Base-by-base conservation (phyloP, 2,797 vertebrate species). In the Sarcophilus harrisii region DNA sequence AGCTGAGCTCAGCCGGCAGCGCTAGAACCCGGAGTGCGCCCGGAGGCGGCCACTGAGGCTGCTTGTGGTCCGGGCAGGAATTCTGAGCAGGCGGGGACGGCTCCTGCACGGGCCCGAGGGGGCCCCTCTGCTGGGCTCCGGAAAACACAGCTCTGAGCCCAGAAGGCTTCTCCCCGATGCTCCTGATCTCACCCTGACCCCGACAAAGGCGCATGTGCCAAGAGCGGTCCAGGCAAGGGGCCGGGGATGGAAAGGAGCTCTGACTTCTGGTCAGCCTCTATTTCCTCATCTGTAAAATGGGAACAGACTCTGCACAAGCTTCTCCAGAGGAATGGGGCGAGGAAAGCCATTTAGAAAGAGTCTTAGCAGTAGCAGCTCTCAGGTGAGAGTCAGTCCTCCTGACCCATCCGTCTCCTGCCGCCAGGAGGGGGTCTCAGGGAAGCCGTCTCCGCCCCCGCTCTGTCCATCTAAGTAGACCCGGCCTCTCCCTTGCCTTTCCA, bases 1-100 rank as follows among this genome's bases (percentile, higher is more conserved):
- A 97, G 95, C 91, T 8, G 0, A 1, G 92, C 92, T 97, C 92
- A 45, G 96, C 92, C 91, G 3, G 60, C 45, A 58, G 73, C 96
- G 95, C 96, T 96, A 97, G 96, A 96, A 94, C 96, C 91, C 95
- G 96, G 96, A n/a, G n/a, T n/a, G n/a, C n/a, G n/a, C n/a, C n/a
- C n/a, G n/a, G n/a, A n/a, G n/a, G n/a, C n/a, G n/a, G n/a, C n/a
- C n/a, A n/a, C n/a, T n/a, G n/a, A n/a, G n/a, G 95, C 95, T 81
- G 16, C 1, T 21, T 73, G 66, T 38, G 66, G 66, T 38, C 16
- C 21, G 66, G 38, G 32, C 14, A 27, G 38, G 3, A 45, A 91
- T 52, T 52, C 90, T n/a, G n/a, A n/a, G n/a, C n/a, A n/a, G n/a
- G n/a, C n/a, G n/a, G n/a, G n/a, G n/a, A n/a, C n/a, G n/a, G n/a